phyloP scores from a whole-genome alignment of 2,888 invertebrate species.

The Rapana venosa region DNA sequence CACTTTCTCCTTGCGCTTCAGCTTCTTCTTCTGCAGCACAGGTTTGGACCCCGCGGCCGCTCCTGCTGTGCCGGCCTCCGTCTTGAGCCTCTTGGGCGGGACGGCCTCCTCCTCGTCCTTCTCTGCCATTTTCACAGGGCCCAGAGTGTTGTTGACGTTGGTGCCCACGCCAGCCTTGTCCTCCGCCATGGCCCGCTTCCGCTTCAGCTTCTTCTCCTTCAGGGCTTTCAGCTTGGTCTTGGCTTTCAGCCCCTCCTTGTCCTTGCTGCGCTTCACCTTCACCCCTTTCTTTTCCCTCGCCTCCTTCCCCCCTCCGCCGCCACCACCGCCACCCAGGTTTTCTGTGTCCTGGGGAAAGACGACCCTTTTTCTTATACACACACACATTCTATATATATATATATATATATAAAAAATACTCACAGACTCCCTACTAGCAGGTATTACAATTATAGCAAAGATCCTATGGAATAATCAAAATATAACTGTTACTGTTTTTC shows the following conservation, averaged over 20 bases:
- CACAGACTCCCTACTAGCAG: too few species aligned
- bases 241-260: slow-evolving; percentile 37
- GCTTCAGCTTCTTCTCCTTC: slow-evolving; percentile 64
- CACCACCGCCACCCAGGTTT: slow-evolving; percentile 45
- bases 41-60: slow-evolving; percentile 58
- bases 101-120: slow-evolving; percentile 28
- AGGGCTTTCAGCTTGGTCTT: slow-evolving; percentile 47
- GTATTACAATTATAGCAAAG: too few species aligned
- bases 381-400: too few species aligned
- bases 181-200: slow-evolving; percentile 53
- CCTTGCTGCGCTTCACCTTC: slow-evolving; percentile 42
- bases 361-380: not conserved
- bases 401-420: not conserved
- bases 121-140: not conserved
- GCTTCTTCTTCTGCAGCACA: slow-evolving; percentile 65
- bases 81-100: slow-evolving; percentile 55
- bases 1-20: slow-evolving; percentile 52
- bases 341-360: slow-evolving; percentile 46
- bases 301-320: slow-evolving; percentile 43
- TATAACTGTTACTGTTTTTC: too few species aligned
- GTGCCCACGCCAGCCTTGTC: slow-evolving; percentile 61
- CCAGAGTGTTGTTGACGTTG: slow-evolving; percentile 32
- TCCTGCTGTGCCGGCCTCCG: slow-evolving; percentile 52
- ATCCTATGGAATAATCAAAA: too few species aligned
- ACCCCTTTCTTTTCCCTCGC: slow-evolving; percentile 38